These are phyloP conservation scores for Spheniscus mendiculus DNA, from an alignment of 2,113 vertebrate genomes.

Conservation along the genomic window DNA sequence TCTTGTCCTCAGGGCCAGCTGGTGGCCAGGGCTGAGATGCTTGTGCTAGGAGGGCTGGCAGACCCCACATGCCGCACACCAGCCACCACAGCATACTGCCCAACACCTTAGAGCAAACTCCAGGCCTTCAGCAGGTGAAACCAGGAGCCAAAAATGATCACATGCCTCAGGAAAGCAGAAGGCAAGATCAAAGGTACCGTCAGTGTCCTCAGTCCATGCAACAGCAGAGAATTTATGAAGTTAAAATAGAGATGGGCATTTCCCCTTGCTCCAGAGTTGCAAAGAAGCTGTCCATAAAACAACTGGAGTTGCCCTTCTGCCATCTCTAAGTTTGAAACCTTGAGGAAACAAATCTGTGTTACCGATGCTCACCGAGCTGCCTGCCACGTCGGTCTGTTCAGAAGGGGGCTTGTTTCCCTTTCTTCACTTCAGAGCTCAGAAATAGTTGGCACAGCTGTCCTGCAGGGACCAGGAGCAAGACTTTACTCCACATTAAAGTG, in stretches of 20 bases:
- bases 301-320: background rate
- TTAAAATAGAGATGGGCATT: background rate
- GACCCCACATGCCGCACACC: accelerated
- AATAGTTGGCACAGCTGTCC: background rate
- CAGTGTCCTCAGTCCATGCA: background rate
- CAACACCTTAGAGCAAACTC: background rate
- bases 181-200: background rate
- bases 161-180: background rate
- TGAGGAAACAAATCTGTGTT: background rate
- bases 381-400: accelerated
- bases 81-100: background rate
- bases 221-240: background rate
- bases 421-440: background rate
- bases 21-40: background rate
- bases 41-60: background rate
- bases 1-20: background rate
- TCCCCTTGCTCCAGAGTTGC: background rate
- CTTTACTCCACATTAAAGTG: background rate
- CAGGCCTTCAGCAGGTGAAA: background rate
- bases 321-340: background rate
- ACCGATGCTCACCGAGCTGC: accelerated
- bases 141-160: background rate
- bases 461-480: background rate
- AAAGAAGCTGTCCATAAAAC: background rate
- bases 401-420: background rate